These are phyloP conservation scores for Lampris incognitus DNA, from an alignment of 2,113 vertebrate species.

Conservation along the genomic window DNA sequence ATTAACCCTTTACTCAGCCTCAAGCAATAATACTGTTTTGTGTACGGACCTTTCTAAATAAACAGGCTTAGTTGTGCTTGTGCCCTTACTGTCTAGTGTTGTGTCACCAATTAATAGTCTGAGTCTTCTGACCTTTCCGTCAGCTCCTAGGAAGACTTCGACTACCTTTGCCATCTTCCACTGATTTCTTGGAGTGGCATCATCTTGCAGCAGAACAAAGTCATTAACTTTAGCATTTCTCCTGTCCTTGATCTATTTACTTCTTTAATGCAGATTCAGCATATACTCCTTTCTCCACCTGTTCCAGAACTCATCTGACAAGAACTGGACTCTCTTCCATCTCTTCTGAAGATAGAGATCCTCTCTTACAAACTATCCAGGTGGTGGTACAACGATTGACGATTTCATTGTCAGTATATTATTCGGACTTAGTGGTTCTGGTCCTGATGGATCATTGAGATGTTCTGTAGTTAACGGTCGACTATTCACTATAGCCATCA, in stretches of 20 bases:
- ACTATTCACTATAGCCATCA: constrained; percentile 33
- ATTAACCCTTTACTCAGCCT: background rate
- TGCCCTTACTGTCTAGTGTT: constrained; percentile 33
- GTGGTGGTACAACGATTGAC: constrained; percentile 22
- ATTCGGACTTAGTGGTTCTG: constrained; percentile 36
- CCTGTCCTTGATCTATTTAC: constrained; percentile 9
- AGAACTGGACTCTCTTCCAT: constrained; percentile 37
- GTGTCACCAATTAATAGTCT: constrained; percentile 33
- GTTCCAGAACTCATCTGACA: constrained; percentile 46
- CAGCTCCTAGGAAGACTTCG: constrained; percentile 38
- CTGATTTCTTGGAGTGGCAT: constrained; percentile 14
- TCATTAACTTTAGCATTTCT: constrained; percentile 37
- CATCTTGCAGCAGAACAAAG: constrained; percentile 39
- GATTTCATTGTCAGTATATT: constrained; percentile 45
- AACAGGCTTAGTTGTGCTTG: constrained; percentile 14
- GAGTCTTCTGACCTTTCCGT: constrained; percentile 33
- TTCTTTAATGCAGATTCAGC: constrained; percentile 34
- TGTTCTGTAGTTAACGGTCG: constrained; percentile 29
- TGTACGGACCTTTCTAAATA: constrained; percentile 30
- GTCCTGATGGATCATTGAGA: constrained; percentile 22
- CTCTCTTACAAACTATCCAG: constrained; percentile 37
- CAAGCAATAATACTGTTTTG: constrained; percentile 20
- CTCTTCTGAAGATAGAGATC: constrained; percentile 47
- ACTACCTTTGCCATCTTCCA: constrained; percentile 43
- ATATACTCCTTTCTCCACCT: constrained; percentile 44